Percentiles rank a stretch among this genome's conserved stretches.
These are phyloP conservation scores for Phragmatobia fuliginosa DNA, from an alignment of 2,888 invertebrate species.

Conservation along the genomic window DNA sequence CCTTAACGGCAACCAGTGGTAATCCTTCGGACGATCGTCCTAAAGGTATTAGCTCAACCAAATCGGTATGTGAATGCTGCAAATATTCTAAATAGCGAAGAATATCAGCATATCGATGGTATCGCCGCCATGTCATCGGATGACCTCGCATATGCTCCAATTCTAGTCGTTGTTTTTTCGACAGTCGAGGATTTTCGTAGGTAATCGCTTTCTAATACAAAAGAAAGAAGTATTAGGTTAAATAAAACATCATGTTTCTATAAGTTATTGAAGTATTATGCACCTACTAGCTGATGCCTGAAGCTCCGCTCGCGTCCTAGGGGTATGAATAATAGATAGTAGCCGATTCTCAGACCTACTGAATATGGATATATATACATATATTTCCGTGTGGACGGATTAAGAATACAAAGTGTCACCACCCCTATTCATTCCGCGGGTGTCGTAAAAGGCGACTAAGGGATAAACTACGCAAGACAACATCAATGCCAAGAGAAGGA, in stretches of 20 bases:
- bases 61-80: constrained; percentile 88
- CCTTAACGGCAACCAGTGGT: constrained; percentile 90
- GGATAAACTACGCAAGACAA: too few relatives aligned
- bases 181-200: constrained; percentile 89
- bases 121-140: constrained; percentile 90
- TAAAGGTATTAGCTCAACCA: constrained; percentile 89
- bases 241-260: not conserved
- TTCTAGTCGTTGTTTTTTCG: constrained; percentile 87
- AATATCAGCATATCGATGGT: constrained; percentile 90
- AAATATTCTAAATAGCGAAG: constrained; percentile 89
- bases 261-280: too few relatives aligned
- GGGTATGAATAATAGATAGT: too few relatives aligned
- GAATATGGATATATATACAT: too few relatives aligned
- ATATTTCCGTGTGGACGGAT: too few relatives aligned
- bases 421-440: too few relatives aligned
- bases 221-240: constrained; percentile 9
- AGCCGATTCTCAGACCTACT: too few relatives aligned
- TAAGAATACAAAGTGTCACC: too few relatives aligned
- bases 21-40: constrained; percentile 91
- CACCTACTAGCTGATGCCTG: too few relatives aligned
- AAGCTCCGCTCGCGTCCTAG: too few relatives aligned
- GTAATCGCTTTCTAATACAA: constrained; percentile 87
- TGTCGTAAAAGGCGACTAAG: too few relatives aligned
- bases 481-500: too few relatives aligned
- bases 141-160: constrained; percentile 87